Percentiles rank a stretch among this genome's conserved stretches.
Evolutionary conservation across 2,797 vertebrate species (phyloP).

Genomic region (Momotus momota): DNA sequence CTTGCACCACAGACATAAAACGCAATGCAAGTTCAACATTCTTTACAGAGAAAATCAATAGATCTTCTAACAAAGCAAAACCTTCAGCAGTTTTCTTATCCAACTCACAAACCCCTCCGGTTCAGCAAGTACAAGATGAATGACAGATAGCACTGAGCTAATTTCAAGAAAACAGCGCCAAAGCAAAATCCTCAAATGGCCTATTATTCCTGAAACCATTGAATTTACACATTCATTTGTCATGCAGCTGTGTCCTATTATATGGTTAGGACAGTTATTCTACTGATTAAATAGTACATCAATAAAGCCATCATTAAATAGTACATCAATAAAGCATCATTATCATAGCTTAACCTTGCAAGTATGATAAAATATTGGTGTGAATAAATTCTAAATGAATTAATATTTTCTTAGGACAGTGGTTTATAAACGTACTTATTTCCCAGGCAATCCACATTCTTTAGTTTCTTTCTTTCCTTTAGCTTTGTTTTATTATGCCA

Average conservation of each 20-base stretch:
- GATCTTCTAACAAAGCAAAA: slow-evolving; percentile 17
- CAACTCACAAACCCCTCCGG: not conserved
- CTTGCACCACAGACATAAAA: slow-evolving; percentile 1
- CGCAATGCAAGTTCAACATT: slow-evolving; percentile 19
- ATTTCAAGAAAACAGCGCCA: not conserved
- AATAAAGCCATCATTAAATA: not conserved
- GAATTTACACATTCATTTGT: not conserved
- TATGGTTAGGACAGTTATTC: not conserved
- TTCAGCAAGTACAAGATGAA: slow-evolving; percentile 22
- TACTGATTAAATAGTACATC: not conserved
- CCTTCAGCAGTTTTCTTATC: slow-evolving; percentile 21
- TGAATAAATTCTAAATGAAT: not conserved
- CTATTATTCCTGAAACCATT: not conserved
- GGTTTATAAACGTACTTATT: not conserved
- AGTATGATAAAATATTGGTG: not conserved
- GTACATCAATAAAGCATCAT: not conserved
- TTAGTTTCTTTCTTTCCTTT: not conserved
- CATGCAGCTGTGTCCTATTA: not conserved
- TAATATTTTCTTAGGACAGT: not conserved
- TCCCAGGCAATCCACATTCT: not conserved
- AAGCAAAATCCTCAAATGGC: not conserved
- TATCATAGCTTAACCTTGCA: not conserved
- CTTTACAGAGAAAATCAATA: slow-evolving; percentile 43
- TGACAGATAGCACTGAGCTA: not conserved
- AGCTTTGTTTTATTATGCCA: not conserved